Evolutionary conservation across 1,140 invertebrate species (phyloP).

Genomic region (Calephelis virginiensis): DNA sequence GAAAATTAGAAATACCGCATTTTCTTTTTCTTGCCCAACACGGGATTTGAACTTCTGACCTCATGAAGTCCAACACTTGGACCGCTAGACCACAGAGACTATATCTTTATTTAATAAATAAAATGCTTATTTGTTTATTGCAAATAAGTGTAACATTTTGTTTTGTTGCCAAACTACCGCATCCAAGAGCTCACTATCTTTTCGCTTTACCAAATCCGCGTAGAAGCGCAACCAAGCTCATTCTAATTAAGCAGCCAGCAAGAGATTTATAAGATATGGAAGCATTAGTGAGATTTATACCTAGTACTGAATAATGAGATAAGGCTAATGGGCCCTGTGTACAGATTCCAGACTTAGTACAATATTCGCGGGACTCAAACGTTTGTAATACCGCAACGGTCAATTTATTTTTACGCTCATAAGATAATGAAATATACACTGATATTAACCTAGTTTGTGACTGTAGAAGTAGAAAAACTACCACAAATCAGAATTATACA

Average conservation of each 20-base stretch:
- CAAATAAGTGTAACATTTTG: too few relatives aligned
- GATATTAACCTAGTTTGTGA: constrained; percentile 9
- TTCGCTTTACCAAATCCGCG: constrained; percentile 19
- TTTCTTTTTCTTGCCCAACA: too few relatives aligned
- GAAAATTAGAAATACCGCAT: too few relatives aligned
- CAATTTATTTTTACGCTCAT: constrained; percentile 33
- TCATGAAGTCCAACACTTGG: too few relatives aligned
- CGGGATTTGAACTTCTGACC: too few relatives aligned
- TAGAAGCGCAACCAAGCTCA: constrained; percentile 41
- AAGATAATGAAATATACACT: constrained; percentile 15
- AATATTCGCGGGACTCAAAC: constrained; percentile 34
- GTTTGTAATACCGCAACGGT: constrained; percentile 28
- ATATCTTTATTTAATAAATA: too few relatives aligned
- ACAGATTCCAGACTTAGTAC: constrained; percentile 39
- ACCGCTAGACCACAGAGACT: too few relatives aligned
- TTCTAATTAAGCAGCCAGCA: constrained; percentile 68
- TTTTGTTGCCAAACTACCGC: constrained; percentile 18
- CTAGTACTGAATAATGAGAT: constrained; percentile 63
- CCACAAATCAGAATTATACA: too few relatives aligned
- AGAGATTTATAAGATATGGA: constrained; percentile 72
- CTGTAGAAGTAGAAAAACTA: too few relatives aligned
- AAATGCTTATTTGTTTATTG: too few relatives aligned
- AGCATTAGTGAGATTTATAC: constrained; percentile 70
- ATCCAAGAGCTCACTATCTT: too few relatives aligned
- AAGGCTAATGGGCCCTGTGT: constrained; percentile 52